Base-by-base conservation (phyloP, 2,888 invertebrate species). In the Microctonus brassicae region DNA sequence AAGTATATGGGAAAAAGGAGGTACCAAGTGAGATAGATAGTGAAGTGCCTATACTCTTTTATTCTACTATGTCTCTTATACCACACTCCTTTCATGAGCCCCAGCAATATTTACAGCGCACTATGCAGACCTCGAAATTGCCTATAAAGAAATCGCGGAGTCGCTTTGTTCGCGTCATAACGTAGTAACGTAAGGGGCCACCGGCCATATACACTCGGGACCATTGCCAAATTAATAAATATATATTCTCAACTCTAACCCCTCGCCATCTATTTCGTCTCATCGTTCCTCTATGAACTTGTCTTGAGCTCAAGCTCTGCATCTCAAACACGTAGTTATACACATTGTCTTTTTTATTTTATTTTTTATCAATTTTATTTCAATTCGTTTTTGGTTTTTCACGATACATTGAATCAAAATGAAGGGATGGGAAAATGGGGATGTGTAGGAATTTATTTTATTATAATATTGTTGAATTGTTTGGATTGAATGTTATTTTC, bases 101-200 rank as follows among this genome's bases (percentile, higher is more conserved):
- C 64, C n/a, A 60, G 80, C 80, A 80, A 84, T 86, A 86, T 86
- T 86, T 87, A 85, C 84, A 84, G 82, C 81, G 79, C 80, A 82
- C 81, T 79, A 81, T 81, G 82, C 82, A 82, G 83, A 82, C 78
- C 82, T 81, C 81, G 85, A 84, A 87, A 87, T 87, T 87, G 87
- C 86, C 86, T 86, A 87, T 86, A 87, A 86, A 86, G 86, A 87
- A 87, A 86, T 86, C 83, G 84, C 79, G 79, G 80, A 83, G 81
- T 85, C 84, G 84, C 84, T 86, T 86, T 86, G 86, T 86, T 86
- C 86, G 85, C 84, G 84, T 85, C 85, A 86, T 86, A 86, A 86
- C 86, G 83, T 83, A 83, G 84, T 84, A 84, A 86, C 82, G 83
- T 82, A 84, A 84, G 81, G 80, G 79, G 81, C 63, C 79, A 80